Percentiles rank a stretch among this genome's conserved stretches.
phyloP scores from a whole-genome alignment of 2,888 invertebrate species.

The Epinotia brunnichana region DNA sequence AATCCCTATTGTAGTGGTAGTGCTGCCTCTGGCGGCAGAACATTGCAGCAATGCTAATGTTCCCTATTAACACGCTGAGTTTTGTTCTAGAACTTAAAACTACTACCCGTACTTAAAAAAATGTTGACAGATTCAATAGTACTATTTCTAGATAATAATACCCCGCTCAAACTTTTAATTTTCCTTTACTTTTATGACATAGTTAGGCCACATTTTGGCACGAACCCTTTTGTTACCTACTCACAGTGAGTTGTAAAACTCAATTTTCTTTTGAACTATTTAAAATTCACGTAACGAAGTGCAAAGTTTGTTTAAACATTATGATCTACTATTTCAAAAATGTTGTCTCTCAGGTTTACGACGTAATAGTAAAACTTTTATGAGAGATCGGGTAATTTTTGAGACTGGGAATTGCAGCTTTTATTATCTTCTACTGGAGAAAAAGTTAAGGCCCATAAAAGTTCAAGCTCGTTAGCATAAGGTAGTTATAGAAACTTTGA shows the following conservation, averaged over 20 bases:
- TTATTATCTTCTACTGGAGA: slow-evolving; percentile 25
- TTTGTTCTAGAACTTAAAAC: too few relatives aligned
- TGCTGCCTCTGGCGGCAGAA: too few relatives aligned
- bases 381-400: slow-evolving; percentile 12
- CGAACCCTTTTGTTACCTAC: background rate
- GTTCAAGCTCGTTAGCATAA: slow-evolving; percentile 28
- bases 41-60: too few relatives aligned
- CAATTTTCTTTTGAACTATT: slow-evolving; percentile 5
- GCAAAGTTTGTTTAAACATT: slow-evolving; percentile 7
- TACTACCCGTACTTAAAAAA: too few relatives aligned
- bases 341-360: slow-evolving; percentile 24
- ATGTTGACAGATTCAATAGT: background rate
- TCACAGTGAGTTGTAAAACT: background rate
- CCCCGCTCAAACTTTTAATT: too few relatives aligned
- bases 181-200: too few relatives aligned
- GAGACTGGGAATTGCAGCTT: slow-evolving; percentile 20
- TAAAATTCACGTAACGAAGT: slow-evolving; percentile 5
- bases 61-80: too few relatives aligned
- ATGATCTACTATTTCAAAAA: slow-evolving; percentile 18
- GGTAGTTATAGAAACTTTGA: slow-evolving; percentile 23
- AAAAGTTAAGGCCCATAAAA: slow-evolving; percentile 30
- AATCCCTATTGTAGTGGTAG: too few relatives aligned
- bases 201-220: background rate
- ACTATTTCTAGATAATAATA: too few relatives aligned
- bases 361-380: slow-evolving; percentile 33